Evolutionary conservation across 2,888 invertebrate genomes (phyloP).

Genomic region (Auanema sp.): DNA sequence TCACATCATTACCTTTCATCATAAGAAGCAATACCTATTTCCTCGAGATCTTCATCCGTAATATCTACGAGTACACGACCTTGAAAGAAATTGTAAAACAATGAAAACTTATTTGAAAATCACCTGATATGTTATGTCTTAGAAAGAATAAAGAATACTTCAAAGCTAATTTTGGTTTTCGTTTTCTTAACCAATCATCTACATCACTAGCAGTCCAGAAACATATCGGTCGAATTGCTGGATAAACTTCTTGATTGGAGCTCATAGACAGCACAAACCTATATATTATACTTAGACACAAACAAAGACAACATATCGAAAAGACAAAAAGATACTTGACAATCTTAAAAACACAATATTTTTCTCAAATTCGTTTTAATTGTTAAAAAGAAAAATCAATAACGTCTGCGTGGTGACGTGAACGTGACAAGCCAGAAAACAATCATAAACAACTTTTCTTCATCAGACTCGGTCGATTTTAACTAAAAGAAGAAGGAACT

Average conservation of each 20-base stretch:
- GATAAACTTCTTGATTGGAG: conserved; percentile 40
- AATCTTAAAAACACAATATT: background rate
- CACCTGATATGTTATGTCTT: conserved; percentile 49
- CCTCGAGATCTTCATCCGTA: conserved; percentile 39
- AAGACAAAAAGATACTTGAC: background rate
- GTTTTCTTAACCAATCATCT: conserved; percentile 45
- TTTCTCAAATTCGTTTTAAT: no score
- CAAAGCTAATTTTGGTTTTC: conserved; percentile 46
- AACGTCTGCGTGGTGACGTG: no score
- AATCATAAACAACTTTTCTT: no score
- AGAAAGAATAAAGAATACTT: conserved; percentile 49
- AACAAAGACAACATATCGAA: conserved; percentile 2
- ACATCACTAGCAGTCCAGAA: conserved; percentile 50
- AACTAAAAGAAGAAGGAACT: no score
- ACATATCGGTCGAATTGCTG: conserved; percentile 42
- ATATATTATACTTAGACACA: conserved; percentile 6
- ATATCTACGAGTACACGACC: conserved; percentile 50
- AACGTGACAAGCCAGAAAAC: no score
- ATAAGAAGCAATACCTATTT: conserved; percentile 42
- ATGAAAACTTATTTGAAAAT: background rate
- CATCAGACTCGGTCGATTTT: no score
- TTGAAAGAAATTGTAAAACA: conserved; percentile 19
- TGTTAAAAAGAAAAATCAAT: no score
- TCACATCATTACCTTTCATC: conserved; percentile 35
- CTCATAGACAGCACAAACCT: conserved; percentile 12